A percentile compares a stretch with the other conserved stretches of the same genome.
These are phyloP conservation scores for Labeo calbasu DNA, from an alignment of 2,797 vertebrate species.

Conservation along the genomic window DNA sequence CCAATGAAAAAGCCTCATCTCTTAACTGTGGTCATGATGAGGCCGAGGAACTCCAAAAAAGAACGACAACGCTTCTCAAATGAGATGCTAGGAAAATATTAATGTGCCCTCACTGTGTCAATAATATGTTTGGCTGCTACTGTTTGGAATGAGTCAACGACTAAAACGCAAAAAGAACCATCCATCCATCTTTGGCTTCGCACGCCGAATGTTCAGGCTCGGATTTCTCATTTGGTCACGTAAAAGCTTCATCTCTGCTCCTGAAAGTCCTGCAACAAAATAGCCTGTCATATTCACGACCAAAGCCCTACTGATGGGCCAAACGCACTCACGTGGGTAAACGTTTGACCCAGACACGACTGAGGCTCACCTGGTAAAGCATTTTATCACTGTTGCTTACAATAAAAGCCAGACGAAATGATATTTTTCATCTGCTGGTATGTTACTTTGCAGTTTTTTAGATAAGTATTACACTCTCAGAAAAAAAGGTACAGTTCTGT, in stretches of 20 bases:
- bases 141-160: slow-evolving; percentile 60
- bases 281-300: slow-evolving; percentile 36
- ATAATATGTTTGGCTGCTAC: slow-evolving; percentile 67
- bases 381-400: slow-evolving; percentile 28
- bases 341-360: slow-evolving; percentile 18
- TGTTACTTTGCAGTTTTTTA: neutral
- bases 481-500: too few species aligned
- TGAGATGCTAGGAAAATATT: slow-evolving; percentile 64
- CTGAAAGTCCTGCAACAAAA: slow-evolving; percentile 1
- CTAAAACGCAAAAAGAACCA: slow-evolving; percentile 40
- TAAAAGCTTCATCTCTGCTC: slow-evolving; percentile 44
- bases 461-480: neutral
- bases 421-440: slow-evolving; percentile 1
- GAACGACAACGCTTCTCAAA: slow-evolving; percentile 44
- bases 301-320: neutral
- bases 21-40: slow-evolving; percentile 60
- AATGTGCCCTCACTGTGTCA: slow-evolving; percentile 63
- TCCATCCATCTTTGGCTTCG: slow-evolving; percentile 36
- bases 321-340: slow-evolving; percentile 16
- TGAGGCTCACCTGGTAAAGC: slow-evolving; percentile 28
- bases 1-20: slow-evolving; percentile 62
- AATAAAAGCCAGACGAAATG: slow-evolving; percentile 22
- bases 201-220: slow-evolving; percentile 32
- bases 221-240: slow-evolving; percentile 41
- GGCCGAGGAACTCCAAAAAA: slow-evolving; percentile 47